These are phyloP conservation scores for Anas platyrhynchos DNA, from an alignment of 2,113 vertebrate genomes.

Conservation along the genomic window DNA sequence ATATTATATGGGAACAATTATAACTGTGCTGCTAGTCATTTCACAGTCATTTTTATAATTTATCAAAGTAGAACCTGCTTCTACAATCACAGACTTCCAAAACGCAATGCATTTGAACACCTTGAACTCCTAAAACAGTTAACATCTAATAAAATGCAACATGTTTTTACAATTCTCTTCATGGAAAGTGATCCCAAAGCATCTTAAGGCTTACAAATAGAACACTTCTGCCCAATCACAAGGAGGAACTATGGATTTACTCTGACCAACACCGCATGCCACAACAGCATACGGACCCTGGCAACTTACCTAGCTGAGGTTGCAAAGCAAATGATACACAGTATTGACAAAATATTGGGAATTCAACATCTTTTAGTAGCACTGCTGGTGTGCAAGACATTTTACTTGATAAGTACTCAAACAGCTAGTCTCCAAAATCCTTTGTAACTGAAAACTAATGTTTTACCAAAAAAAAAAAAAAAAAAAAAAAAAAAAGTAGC, in stretches of 20 bases:
- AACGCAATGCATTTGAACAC: background rate
- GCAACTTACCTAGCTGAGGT: background rate
- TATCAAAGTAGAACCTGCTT: background rate
- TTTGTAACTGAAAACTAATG: background rate
- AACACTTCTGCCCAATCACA: background rate
- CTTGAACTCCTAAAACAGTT: background rate
- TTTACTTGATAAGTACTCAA: background rate
- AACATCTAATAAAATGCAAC: background rate
- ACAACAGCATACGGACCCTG: background rate
- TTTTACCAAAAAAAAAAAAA: background rate
- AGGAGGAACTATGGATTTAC: background rate
- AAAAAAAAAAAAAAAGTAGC: background rate
- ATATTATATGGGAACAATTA: constrained; percentile 22
- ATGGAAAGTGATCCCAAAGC: background rate
- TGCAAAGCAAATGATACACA: background rate
- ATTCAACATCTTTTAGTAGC: background rate
- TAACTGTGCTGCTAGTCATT: background rate
- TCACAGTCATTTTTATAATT: background rate
- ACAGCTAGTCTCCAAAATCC: background rate
- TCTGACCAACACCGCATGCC: background rate
- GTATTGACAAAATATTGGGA: background rate
- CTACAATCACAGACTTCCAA: background rate
- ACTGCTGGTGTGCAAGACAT: background rate
- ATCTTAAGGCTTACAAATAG: background rate
- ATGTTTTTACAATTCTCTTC: background rate